These are phyloP conservation scores for Chrysemys picta DNA, from an alignment of 2,113 vertebrate species.

Conservation along the genomic window DNA sequence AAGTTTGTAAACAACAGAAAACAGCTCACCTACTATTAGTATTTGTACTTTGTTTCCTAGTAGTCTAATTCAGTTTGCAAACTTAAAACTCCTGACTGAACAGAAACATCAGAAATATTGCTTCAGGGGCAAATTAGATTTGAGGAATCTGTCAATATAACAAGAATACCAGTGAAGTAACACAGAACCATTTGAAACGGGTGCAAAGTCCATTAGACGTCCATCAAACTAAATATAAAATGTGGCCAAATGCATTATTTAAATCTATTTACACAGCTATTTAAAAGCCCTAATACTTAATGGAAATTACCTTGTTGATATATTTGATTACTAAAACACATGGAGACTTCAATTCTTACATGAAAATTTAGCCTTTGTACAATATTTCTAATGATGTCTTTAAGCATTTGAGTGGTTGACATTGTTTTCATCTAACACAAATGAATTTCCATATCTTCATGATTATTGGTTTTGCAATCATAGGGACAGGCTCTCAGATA, in stretches of 20 bases:
- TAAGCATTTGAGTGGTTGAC: neutral
- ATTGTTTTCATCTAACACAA: neutral
- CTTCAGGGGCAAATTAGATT: slow-evolving; percentile 15
- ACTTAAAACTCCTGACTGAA: slow-evolving; percentile 9
- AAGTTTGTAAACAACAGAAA: neutral
- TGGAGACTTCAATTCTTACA: neutral
- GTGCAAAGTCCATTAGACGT: neutral
- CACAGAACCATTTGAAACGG: neutral
- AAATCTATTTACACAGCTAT: neutral
- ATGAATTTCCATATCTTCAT: slow-evolving; percentile 20
- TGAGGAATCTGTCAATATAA: neutral
- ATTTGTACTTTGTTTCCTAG: slow-evolving; percentile 7
- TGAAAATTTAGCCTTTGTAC: neutral
- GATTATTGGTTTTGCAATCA: neutral
- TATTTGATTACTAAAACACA: neutral
- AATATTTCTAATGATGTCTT: neutral
- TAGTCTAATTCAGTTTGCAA: slow-evolving; percentile 27
- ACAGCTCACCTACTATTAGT: neutral
- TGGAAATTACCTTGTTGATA: accelerated
- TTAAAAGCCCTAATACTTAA: neutral
- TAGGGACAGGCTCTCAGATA: neutral
- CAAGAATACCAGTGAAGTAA: neutral
- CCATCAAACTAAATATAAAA: neutral
- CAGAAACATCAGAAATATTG: neutral
- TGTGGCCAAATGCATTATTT: neutral